A percentile compares a stretch with the other conserved stretches of the same genome.
Evolutionary conservation across 23 tunicate species (phyloP).

Genomic region (Halocynthia roretzi): DNA sequence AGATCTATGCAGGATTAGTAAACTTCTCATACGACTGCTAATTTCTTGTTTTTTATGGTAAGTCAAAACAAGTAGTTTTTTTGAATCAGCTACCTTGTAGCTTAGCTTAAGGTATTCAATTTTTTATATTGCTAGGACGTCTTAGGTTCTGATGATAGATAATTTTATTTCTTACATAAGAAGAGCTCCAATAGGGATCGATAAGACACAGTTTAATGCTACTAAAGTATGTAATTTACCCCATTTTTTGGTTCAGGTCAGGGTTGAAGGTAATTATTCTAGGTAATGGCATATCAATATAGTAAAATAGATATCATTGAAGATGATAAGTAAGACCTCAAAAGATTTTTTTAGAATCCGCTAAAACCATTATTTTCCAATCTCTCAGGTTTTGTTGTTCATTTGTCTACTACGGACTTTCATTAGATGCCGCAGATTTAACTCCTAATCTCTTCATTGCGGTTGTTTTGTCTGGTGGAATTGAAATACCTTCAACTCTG

Average conservation of each 20-base stretch:
- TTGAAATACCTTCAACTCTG: constrained; percentile 60
- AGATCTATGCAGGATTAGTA: constrained; percentile 47
- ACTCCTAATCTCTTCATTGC: constrained; percentile 54
- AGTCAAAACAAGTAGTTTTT: constrained; percentile 7
- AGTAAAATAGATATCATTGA: too few species aligned
- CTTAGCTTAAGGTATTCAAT: too few species aligned
- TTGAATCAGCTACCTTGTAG: neutral
- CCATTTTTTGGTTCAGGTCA: neutral
- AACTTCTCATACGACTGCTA: constrained; percentile 31
- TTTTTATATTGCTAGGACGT: too few species aligned
- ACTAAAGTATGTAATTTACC: neutral
- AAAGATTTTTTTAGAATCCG: too few species aligned
- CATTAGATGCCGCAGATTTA: constrained; percentile 46
- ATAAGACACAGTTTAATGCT: too few species aligned
- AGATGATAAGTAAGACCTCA: too few species aligned
- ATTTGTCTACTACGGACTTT: constrained; percentile 67
- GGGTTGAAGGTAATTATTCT: too few species aligned
- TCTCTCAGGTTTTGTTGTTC: constrained; percentile 58
- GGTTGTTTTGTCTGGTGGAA: constrained; percentile 42
- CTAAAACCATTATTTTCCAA: neutral
- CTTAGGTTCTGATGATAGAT: too few species aligned
- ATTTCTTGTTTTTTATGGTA: constrained; percentile 49
- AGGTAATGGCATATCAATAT: too few species aligned
- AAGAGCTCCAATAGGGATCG: too few species aligned
- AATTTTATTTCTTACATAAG: too few species aligned